Conservation (phyloP, 2,888 invertebrate species). For the Netelia inedita region DNA sequence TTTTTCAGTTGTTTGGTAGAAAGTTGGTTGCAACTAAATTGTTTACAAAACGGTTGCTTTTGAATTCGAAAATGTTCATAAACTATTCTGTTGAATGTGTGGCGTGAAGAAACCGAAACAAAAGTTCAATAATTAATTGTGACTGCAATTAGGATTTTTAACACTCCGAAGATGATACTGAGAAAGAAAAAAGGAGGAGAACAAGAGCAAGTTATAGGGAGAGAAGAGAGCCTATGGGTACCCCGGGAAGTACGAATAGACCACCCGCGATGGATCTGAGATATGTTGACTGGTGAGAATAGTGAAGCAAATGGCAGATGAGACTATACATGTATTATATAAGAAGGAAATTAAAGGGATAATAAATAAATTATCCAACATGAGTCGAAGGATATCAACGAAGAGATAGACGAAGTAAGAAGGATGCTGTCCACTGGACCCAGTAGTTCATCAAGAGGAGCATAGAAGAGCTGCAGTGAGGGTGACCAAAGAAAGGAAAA, state of each 20-base stretch:
- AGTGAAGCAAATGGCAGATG: not conserved
- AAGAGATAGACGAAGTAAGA: too few species aligned
- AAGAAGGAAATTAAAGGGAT: not conserved
- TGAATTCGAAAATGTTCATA: not conserved
- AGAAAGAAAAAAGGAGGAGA: constrained; percentile 16
- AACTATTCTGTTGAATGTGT: not conserved
- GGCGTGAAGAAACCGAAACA: constrained; percentile 74
- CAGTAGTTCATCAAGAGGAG: too few species aligned
- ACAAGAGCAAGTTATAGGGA: constrained; percentile 58
- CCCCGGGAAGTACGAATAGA: not conserved
- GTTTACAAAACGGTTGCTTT: constrained; percentile 28
- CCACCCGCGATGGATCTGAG: not conserved
- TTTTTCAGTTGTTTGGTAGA: too few species aligned
- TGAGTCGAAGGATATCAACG: too few species aligned
- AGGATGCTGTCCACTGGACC: too few species aligned
- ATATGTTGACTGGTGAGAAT: not conserved
- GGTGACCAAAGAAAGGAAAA: not conserved
- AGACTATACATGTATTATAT: not conserved
- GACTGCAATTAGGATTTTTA: too few species aligned
- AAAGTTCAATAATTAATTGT: constrained; percentile 67
- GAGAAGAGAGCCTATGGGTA: constrained; percentile 28
- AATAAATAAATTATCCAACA: not conserved
- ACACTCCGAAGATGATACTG: constrained; percentile 5
- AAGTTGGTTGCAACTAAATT: not conserved
- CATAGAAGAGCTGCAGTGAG: not conserved